Evolutionary conservation across 2,888 invertebrate species (phyloP).

Genomic region (Dorcus parallelipipedus): DNA sequence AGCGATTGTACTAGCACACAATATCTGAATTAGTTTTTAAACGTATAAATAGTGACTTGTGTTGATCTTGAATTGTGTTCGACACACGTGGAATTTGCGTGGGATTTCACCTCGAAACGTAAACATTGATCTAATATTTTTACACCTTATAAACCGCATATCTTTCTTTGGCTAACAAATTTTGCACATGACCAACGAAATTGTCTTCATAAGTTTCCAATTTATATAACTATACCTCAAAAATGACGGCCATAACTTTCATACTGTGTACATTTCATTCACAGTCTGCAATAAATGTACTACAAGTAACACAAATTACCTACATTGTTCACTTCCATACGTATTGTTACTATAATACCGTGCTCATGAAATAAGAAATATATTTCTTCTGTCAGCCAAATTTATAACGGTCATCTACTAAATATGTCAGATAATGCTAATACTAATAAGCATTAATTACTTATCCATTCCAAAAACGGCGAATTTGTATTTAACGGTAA

Average conservation of each 20-base stretch:
- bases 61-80: slow-evolving; percentile 27
- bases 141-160: slow-evolving; percentile 3
- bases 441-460: no score
- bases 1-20: not conserved
- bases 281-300: slow-evolving; percentile 20
- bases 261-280: slow-evolving; percentile 15
- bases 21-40: slow-evolving; percentile 14
- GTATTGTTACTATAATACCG: not conserved
- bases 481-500: not conserved
- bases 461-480: not conserved
- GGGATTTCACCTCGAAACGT: slow-evolving; percentile 11
- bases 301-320: slow-evolving; percentile 1
- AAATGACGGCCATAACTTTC: not conserved
- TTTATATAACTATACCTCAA: no score
- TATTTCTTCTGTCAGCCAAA: not conserved
- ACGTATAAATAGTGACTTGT: slow-evolving; percentile 26
- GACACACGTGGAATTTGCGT: slow-evolving; percentile 28
- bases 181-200: no score
- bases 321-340: not conserved
- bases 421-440: not conserved
- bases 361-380: slow-evolving; percentile 4
- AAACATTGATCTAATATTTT: slow-evolving; percentile 10
- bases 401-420: not conserved
- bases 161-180: not conserved
- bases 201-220: no score